phyloP scores from a whole-genome alignment of 1,140 invertebrate genomes.

The Ptiloglossa arizonensis region DNA sequence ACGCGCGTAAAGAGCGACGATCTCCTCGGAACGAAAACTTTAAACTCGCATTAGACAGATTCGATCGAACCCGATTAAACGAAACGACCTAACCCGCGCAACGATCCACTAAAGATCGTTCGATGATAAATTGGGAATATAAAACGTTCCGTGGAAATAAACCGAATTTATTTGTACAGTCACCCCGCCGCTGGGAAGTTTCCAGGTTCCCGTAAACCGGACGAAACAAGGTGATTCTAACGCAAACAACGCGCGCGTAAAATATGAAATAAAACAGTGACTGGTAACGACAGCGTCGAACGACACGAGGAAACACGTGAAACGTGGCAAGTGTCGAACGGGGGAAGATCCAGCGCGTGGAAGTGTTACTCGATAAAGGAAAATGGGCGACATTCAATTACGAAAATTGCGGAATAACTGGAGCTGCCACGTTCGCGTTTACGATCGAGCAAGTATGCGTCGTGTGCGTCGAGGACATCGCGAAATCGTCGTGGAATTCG shows the following conservation, averaged over 20 bases:
- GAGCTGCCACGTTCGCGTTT: not conserved
- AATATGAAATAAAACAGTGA: constrained; percentile 34
- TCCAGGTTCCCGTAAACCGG: constrained; percentile 20
- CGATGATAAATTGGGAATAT: not conserved
- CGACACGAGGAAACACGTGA: constrained; percentile 8
- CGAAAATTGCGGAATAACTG: constrained; percentile 3
- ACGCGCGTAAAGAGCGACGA: not conserved
- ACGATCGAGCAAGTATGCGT: not conserved
- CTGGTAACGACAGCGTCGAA: constrained; percentile 24
- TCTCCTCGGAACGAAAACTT: not conserved
- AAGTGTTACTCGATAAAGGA: constrained; percentile 4
- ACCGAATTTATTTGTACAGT: constrained; percentile 26
- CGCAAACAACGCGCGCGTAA: constrained; percentile 26
- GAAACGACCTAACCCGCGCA: not conserved
- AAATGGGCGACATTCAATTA: constrained; percentile 19
- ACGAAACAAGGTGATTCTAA: constrained; percentile 26
- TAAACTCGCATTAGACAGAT: not conserved
- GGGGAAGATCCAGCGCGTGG: not conserved
- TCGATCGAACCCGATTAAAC: not conserved
- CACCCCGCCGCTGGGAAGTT: too few relatives aligned
- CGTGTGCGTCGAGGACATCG: too few relatives aligned
- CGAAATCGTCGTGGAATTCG: too few relatives aligned
- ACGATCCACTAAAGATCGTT: not conserved
- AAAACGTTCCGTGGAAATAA: not conserved
- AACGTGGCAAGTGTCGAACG: not conserved